These are phyloP conservation scores for Pelosia muscerda DNA, from an alignment of 2,888 invertebrate species.

Conservation along the genomic window DNA sequence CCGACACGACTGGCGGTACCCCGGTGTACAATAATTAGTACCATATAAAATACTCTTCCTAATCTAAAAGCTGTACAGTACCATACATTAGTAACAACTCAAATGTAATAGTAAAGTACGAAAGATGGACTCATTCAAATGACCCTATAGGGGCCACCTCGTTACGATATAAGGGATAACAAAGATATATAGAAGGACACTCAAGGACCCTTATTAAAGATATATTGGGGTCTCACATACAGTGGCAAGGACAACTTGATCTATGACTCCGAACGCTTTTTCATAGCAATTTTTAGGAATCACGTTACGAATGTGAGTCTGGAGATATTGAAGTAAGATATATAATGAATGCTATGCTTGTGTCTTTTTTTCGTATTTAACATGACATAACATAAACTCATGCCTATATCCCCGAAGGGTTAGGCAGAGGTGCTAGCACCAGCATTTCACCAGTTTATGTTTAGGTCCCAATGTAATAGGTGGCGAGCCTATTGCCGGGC, in stretches of 20 bases:
- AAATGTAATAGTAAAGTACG: slow-evolving; percentile 15
- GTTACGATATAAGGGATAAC: slow-evolving; percentile 35
- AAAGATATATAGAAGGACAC: slow-evolving; percentile 36
- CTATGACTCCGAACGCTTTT: slow-evolving; percentile 32
- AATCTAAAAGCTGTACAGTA: background rate
- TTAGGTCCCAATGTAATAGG: too few relatives aligned
- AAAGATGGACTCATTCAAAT: slow-evolving; percentile 24
- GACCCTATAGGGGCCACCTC: slow-evolving; percentile 20
- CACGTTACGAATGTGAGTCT: slow-evolving; percentile 17
- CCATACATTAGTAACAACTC: background rate
- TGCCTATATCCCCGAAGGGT: too few relatives aligned
- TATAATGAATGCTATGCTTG: too few relatives aligned
- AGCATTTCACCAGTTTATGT: too few relatives aligned
- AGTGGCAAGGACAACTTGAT: slow-evolving; percentile 35
- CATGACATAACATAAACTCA: too few relatives aligned
- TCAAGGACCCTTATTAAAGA: slow-evolving; percentile 49
- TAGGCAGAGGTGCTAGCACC: too few relatives aligned
- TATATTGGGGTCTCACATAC: slow-evolving; percentile 45
- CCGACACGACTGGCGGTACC: too few relatives aligned
- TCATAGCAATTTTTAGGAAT: slow-evolving; percentile 30
- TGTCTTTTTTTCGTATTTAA: too few relatives aligned
- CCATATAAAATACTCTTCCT: too few relatives aligned
- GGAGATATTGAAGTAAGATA: slow-evolving; percentile 11
- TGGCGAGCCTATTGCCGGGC: too few relatives aligned
- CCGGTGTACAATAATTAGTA: too few relatives aligned